Evolutionary conservation across 1,140 invertebrate genomes (phyloP).

Genomic region (Bombus difficillimus): DNA sequence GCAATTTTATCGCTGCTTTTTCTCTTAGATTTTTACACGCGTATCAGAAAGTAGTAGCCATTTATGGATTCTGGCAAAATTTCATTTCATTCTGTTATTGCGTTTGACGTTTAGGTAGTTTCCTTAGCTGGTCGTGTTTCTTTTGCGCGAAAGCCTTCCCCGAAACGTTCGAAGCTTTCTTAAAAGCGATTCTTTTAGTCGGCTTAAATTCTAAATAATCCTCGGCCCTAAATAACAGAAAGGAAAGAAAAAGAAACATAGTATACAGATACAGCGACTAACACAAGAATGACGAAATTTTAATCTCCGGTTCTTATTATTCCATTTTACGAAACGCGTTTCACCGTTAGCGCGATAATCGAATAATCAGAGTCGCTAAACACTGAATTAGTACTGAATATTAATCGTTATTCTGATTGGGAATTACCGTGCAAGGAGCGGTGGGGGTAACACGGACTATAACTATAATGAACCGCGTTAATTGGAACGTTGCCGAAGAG

Average conservation of each 20-base stretch:
- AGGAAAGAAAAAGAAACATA: too few relatives aligned
- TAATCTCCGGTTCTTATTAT: background rate
- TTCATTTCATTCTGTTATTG: background rate
- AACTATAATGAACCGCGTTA: slow-evolving; percentile 60
- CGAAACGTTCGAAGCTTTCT: too few relatives aligned
- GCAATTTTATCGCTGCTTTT: background rate
- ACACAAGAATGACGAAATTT: too few relatives aligned
- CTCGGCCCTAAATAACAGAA: fast-evolving
- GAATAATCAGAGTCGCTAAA: background rate
- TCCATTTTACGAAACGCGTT: background rate
- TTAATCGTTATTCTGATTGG: slow-evolving; percentile 39
- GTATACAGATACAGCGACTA: too few relatives aligned
- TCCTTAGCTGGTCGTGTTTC: too few relatives aligned
- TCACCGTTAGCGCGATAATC: background rate
- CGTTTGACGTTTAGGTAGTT: background rate
- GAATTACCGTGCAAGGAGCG: background rate
- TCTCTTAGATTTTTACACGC: too few relatives aligned
- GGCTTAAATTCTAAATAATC: too few relatives aligned
- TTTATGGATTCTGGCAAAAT: too few relatives aligned
- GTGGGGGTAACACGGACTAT: slow-evolving; percentile 12
- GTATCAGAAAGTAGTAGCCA: too few relatives aligned
- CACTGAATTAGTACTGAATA: slow-evolving; percentile 45
- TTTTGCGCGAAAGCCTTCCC: fast-evolving
- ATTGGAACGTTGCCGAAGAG: slow-evolving; percentile 56
- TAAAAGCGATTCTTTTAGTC: too few relatives aligned